Conservation (phyloP, 2,113 vertebrate genomes). For the Nyctereutes procyonoides region DNA sequence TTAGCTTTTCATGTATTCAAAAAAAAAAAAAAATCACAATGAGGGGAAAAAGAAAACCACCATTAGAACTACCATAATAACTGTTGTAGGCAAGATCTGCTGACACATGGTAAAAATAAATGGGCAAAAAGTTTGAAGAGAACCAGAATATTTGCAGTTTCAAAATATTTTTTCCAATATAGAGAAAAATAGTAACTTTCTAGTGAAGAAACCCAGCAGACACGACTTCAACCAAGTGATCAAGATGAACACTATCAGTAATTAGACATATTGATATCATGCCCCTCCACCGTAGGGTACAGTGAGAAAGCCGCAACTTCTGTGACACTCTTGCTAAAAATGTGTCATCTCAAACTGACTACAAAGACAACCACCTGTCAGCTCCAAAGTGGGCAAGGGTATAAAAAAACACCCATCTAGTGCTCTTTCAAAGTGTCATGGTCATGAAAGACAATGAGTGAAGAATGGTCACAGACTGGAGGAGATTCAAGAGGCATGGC, state of each 20-base stretch:
- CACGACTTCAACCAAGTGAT: neutral
- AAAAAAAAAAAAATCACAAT: neutral
- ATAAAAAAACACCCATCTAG: neutral
- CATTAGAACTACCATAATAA: neutral
- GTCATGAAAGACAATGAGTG: neutral
- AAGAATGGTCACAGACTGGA: neutral
- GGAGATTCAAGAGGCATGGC: neutral
- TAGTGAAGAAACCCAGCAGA: neutral
- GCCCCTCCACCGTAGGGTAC: neutral
- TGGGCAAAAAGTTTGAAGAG: neutral
- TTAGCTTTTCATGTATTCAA: neutral
- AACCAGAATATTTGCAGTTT: neutral
- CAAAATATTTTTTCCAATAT: neutral
- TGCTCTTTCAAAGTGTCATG: neutral
- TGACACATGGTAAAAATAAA: neutral
- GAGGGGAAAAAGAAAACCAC: neutral
- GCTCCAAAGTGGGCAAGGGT: neutral
- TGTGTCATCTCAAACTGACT: neutral
- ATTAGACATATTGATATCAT: neutral
- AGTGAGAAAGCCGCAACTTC: neutral
- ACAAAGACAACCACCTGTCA: neutral
- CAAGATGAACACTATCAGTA: neutral
- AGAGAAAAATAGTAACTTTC: neutral
- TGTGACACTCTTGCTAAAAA: neutral
- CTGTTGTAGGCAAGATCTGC: neutral